These are phyloP conservation scores for Elaphurus davidianus DNA, from an alignment of 2,113 vertebrate genomes.

Conservation along the genomic window DNA sequence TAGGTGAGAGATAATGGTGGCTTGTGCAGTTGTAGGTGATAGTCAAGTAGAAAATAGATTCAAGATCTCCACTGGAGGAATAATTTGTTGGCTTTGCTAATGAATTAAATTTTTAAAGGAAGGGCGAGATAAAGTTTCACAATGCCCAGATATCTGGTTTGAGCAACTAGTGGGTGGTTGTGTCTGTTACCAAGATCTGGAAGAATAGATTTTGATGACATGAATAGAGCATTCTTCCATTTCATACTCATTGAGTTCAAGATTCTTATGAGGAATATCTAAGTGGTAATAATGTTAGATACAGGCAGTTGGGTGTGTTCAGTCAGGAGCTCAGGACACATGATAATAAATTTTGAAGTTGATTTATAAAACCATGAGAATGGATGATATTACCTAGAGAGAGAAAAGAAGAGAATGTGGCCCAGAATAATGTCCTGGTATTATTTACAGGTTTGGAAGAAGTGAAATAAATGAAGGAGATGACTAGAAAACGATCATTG, in stretches of 20 bases:
- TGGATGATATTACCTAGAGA: background rate
- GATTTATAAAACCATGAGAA: background rate
- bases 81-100: background rate
- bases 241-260: background rate
- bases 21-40: background rate
- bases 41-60: constrained; percentile 6
- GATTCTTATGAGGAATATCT: background rate
- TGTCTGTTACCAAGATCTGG: background rate
- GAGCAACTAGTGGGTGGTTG: background rate
- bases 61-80: background rate
- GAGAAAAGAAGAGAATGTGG: background rate
- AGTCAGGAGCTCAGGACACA: background rate
- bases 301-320: background rate
- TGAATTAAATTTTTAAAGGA: constrained; percentile 18
- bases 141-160: background rate
- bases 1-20: background rate
- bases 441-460: background rate
- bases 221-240: background rate
- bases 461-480: background rate
- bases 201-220: background rate
- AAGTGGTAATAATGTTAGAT: background rate
- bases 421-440: background rate
- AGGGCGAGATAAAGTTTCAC: background rate
- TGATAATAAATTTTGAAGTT: background rate
- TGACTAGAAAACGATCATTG: background rate